These are phyloP conservation scores for Phoebastria nigripes DNA, from an alignment of 2,797 vertebrate species.

Conservation along the genomic window DNA sequence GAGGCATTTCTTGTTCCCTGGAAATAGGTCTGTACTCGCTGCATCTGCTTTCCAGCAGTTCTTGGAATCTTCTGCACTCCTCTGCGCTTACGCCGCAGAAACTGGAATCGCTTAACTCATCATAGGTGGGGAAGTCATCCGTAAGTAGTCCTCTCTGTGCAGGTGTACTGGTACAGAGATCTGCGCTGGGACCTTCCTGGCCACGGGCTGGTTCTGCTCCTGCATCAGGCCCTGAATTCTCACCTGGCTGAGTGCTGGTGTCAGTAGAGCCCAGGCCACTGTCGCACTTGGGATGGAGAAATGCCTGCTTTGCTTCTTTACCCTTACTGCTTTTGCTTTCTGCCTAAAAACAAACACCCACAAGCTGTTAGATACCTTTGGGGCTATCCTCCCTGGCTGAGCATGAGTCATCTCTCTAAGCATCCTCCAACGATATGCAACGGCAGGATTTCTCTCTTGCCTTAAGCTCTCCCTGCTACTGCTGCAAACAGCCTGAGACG, in stretches of 20 bases:
- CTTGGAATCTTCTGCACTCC: slow-evolving; percentile 77
- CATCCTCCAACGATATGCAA: not conserved
- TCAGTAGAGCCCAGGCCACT: slow-evolving; percentile 80
- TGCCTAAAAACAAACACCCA: slow-evolving; percentile 54
- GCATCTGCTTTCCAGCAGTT: slow-evolving; percentile 79
- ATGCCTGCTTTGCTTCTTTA: slow-evolving; percentile 40
- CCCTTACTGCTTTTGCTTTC: slow-evolving; percentile 71
- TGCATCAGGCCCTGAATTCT: slow-evolving; percentile 77
- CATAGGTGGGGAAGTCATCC: slow-evolving; percentile 77
- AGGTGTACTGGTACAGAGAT: not conserved
- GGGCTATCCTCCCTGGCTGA: not conserved
- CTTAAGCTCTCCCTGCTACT: not conserved
- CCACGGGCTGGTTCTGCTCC: slow-evolving; percentile 66
- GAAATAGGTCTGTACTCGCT: slow-evolving; percentile 71
- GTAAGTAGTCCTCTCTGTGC: slow-evolving; percentile 66
- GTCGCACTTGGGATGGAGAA: slow-evolving; percentile 79
- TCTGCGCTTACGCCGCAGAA: slow-evolving; percentile 79
- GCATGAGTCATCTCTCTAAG: not conserved
- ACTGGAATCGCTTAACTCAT: slow-evolving; percentile 77
- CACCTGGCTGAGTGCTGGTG: slow-evolving; percentile 77
- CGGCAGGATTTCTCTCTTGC: not conserved
- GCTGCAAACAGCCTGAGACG: not conserved
- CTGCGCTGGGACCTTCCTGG: not conserved
- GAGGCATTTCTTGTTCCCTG: not conserved
- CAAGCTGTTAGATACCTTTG: not conserved